Conservation (phyloP, 2,113 vertebrate genomes). For the Thunnus thynnus region DNA sequence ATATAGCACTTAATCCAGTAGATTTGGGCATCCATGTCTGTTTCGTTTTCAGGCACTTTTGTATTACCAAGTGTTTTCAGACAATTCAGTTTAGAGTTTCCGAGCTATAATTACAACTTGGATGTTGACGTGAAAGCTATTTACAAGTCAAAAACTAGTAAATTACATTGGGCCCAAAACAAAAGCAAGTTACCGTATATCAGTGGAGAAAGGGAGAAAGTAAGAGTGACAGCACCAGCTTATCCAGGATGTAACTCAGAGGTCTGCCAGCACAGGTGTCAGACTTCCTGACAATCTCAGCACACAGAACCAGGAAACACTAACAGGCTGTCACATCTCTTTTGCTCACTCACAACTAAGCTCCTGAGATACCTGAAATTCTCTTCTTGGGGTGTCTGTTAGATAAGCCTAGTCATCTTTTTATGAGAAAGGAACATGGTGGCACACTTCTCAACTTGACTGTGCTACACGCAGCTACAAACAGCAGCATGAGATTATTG, state of each 20-base stretch:
- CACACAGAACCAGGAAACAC: background rate
- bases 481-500: slow-evolving; percentile 21
- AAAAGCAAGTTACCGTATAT: background rate
- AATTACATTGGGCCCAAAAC: background rate
- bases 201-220: background rate
- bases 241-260: background rate
- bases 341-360: slow-evolving; percentile 19
- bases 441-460: slow-evolving; percentile 26
- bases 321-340: slow-evolving; percentile 23
- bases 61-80: too few relatives aligned
- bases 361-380: slow-evolving; percentile 21
- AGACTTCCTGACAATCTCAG: slow-evolving; percentile 34
- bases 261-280: slow-evolving; percentile 20
- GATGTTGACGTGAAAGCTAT: background rate
- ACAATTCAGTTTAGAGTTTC: too few relatives aligned
- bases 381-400: background rate
- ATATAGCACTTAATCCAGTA: too few relatives aligned
- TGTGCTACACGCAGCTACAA: slow-evolving; percentile 11
- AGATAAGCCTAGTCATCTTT: background rate
- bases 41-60: too few relatives aligned
- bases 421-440: slow-evolving; percentile 3
- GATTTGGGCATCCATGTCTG: too few relatives aligned
- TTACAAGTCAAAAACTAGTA: background rate
- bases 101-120: too few relatives aligned
- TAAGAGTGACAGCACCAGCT: slow-evolving; percentile 2